Percentiles rank a stretch among this genome's conserved stretches.
These are phyloP conservation scores for Ischnus inquisitorius DNA, from an alignment of 2,888 invertebrate genomes.

Conservation along the genomic window DNA sequence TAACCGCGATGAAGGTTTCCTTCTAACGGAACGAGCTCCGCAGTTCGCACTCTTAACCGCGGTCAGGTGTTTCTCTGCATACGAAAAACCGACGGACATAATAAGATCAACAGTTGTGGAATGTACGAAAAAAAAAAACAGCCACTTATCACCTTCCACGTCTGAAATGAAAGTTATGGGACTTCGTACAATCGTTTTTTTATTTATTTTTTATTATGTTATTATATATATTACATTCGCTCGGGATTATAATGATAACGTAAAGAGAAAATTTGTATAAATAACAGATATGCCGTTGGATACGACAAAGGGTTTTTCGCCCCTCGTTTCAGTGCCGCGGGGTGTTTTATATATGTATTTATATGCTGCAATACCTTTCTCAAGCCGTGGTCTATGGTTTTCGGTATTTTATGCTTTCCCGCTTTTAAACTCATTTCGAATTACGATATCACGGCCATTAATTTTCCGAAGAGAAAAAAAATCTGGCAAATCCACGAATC, in stretches of 20 bases:
- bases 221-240: constrained; percentile 31
- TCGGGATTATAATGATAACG: not conserved
- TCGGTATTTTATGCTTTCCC: constrained; percentile 21
- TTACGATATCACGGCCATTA: not conserved
- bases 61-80: constrained; percentile 69
- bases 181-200: constrained; percentile 1
- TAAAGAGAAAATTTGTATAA: not conserved
- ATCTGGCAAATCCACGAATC: not conserved
- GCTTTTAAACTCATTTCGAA: not conserved
- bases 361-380: not conserved
- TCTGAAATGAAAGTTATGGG: not conserved
- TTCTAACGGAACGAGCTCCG: not conserved
- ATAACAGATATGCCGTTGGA: not conserved
- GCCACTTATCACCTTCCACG: constrained; percentile 7
- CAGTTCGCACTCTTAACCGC: not conserved
- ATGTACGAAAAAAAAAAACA: not conserved
- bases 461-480: not conserved
- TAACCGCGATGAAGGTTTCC: not conserved
- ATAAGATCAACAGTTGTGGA: constrained; percentile 52
- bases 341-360: not conserved
- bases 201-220: no score
- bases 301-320: not conserved
- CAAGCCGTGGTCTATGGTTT: not conserved
- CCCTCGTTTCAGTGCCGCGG: not conserved
- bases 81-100: constrained; percentile 55